phyloP scores from a whole-genome alignment of 1,140 invertebrate genomes.

The Fopius arisanus region DNA sequence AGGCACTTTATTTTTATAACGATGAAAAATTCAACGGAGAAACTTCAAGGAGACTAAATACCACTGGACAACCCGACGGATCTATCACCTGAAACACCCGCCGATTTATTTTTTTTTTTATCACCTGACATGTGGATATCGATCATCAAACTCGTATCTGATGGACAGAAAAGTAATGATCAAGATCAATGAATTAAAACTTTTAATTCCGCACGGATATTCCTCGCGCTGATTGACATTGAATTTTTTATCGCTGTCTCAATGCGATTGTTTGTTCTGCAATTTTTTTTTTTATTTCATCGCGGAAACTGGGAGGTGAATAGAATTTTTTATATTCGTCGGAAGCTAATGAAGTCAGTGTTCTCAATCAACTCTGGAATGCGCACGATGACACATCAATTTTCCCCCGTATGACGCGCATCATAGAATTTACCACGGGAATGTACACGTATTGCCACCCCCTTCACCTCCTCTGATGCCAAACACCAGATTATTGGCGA shows the following conservation, averaged over 20 bases:
- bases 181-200: neutral
- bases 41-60: neutral
- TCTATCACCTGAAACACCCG: neutral
- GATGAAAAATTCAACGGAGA: neutral
- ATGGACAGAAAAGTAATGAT: neutral
- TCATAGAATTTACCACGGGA: neutral
- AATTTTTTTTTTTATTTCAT: neutral
- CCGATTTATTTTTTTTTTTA: neutral
- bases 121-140: neutral
- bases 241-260: too few species aligned
- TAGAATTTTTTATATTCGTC: constrained; percentile 8
- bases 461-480: neutral
- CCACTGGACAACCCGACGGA: neutral
- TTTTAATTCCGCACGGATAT: neutral
- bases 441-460: neutral
- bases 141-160: neutral
- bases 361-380: neutral
- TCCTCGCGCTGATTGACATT: too few species aligned
- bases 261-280: neutral
- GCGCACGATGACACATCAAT: neutral
- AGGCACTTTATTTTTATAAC: constrained; percentile 4
- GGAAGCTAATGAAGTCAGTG: neutral
- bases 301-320: neutral
- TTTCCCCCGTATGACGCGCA: neutral
- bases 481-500: neutral